Evolutionary conservation across 2,888 invertebrate genomes (phyloP).

Genomic region (Unio delphinus): DNA sequence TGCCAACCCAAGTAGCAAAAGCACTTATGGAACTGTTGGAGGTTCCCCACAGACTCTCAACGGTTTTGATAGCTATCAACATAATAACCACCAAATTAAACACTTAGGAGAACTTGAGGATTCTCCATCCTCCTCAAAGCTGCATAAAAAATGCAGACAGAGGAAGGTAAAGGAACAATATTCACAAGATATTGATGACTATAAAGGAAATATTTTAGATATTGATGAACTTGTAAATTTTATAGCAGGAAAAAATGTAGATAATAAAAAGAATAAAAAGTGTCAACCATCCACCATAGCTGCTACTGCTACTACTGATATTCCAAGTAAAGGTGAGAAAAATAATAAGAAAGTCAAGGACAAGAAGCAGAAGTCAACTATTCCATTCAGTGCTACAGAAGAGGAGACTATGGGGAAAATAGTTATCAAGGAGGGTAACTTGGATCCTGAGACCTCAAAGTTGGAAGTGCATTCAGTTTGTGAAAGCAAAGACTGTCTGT

Average conservation of each 20-base stretch:
- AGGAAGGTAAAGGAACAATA: slow-evolving; percentile 30
- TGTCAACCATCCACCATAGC: slow-evolving; percentile 10
- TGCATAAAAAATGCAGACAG: slow-evolving; percentile 23
- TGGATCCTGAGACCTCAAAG: not conserved
- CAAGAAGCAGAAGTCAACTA: slow-evolving; percentile 42
- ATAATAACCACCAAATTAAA: not conserved
- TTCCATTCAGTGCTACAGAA: slow-evolving; percentile 20
- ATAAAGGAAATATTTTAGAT: slow-evolving; percentile 42
- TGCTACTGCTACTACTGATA: slow-evolving; percentile 24
- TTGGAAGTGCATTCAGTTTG: no score
- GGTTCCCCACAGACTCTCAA: not conserved
- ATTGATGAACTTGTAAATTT: slow-evolving; percentile 52
- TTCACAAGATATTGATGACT: slow-evolving; percentile 49
- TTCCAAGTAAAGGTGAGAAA: slow-evolving; percentile 38
- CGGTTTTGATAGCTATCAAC: not conserved
- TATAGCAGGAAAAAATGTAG: slow-evolving; percentile 50
- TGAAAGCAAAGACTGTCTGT: slow-evolving; percentile 9
- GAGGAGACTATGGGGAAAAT: slow-evolving; percentile 18
- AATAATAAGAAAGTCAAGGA: slow-evolving; percentile 46
- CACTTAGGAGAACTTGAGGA: slow-evolving; percentile 6
- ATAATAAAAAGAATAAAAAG: slow-evolving; percentile 38
- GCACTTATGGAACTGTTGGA: slow-evolving; percentile 18
- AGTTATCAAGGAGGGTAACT: slow-evolving; percentile 19
- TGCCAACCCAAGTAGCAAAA: slow-evolving; percentile 10
- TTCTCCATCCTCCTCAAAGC: slow-evolving; percentile 5